phyloP scores from a whole-genome alignment of 2,888 invertebrate genomes.

The Zaprionus lineosus region DNA sequence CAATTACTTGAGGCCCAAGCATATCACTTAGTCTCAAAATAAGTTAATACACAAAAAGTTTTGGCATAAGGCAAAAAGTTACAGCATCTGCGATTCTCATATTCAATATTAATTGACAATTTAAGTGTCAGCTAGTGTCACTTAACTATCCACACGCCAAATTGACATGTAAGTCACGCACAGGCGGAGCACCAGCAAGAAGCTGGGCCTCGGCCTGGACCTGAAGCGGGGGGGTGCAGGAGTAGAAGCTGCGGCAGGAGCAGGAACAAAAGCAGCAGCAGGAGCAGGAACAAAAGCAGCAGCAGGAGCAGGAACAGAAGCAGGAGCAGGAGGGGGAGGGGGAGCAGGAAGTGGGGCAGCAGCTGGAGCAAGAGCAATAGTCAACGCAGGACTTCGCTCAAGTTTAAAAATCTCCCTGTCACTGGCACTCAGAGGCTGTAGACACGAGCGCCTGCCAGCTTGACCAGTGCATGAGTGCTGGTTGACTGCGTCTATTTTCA shows the following conservation, averaged over 20 bases:
- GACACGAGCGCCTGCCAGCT: slow-evolving; percentile 31
- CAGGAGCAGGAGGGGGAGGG: slow-evolving; percentile 1
- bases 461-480: slow-evolving; percentile 57
- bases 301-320: slow-evolving; percentile 2
- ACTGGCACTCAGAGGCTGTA: slow-evolving; percentile 29
- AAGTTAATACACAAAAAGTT: too few relatives aligned
- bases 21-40: too few relatives aligned
- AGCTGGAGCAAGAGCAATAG: slow-evolving; percentile 2
- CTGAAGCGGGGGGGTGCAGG: too few relatives aligned
- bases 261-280: too few relatives aligned
- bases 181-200: slow-evolving; percentile 16
- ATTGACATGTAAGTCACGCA: slow-evolving; percentile 64
- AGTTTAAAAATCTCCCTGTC: slow-evolving; percentile 48
- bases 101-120: slow-evolving; percentile 4
- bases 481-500: slow-evolving; percentile 69
- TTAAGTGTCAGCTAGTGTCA: slow-evolving; percentile 26
- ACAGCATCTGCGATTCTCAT: too few relatives aligned
- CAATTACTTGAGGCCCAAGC: too few relatives aligned
- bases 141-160: slow-evolving; percentile 17
- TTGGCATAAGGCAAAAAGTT: too few relatives aligned
- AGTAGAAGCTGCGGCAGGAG: too few relatives aligned
- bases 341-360: background rate
- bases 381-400: slow-evolving; percentile 10
- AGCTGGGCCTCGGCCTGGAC: too few relatives aligned
- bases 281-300: background rate